These are phyloP conservation scores for Saxicola maurus DNA, from an alignment of 2,797 vertebrate genomes.

Conservation along the genomic window DNA sequence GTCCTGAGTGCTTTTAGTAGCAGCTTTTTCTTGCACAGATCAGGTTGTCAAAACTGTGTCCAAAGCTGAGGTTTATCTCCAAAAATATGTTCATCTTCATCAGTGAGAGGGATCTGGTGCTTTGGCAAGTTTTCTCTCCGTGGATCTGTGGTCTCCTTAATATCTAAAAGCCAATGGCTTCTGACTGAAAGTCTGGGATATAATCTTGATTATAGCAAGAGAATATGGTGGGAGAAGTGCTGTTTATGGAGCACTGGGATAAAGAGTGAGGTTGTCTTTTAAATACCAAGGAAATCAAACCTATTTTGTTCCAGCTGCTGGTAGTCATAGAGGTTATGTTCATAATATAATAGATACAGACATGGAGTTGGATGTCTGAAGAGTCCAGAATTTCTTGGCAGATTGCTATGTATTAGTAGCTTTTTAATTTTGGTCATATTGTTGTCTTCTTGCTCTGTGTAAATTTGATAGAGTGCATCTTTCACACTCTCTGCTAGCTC, in stretches of 20 bases:
- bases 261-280: background rate
- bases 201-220: background rate
- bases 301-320: background rate
- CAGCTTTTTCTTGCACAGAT: background rate
- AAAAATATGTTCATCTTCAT: background rate
- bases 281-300: background rate
- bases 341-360: background rate
- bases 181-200: background rate
- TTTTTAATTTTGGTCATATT: slow-evolving; percentile 34
- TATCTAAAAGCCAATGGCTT: background rate
- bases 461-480: background rate
- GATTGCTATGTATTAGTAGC: background rate
- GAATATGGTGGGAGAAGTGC: background rate
- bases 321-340: background rate
- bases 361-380: background rate
- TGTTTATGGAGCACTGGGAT: background rate
- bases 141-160: background rate
- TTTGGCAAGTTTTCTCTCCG: background rate
- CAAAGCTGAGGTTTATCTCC: background rate
- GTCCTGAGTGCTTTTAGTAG: background rate
- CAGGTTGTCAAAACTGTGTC: background rate
- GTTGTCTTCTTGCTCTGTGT: background rate
- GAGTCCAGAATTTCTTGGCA: background rate
- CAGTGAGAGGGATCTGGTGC: background rate
- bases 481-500: background rate